phyloP scores from a whole-genome alignment of 2,888 invertebrate genomes.

The Hirtodrosophila cameraria region DNA sequence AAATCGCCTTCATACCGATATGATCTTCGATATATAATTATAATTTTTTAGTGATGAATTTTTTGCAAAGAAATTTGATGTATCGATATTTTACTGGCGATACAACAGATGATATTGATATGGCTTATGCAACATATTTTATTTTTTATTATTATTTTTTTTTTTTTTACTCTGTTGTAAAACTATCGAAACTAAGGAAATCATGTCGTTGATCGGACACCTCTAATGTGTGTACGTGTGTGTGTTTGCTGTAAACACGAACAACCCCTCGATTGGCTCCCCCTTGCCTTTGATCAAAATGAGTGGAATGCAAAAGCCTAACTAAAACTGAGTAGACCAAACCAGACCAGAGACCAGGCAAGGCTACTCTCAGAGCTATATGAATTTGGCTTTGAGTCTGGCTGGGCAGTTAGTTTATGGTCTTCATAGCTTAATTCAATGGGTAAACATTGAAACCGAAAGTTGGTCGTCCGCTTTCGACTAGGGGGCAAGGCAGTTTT shows the following conservation, averaged over 20 bases:
- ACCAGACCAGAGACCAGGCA: not conserved
- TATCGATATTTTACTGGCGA: too few relatives aligned
- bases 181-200: not conserved
- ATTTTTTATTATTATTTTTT: too few relatives aligned
- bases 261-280: not conserved
- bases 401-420: slow-evolving; percentile 17
- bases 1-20: too few relatives aligned
- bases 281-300: not conserved
- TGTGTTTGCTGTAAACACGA: not conserved
- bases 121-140: too few relatives aligned
- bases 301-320: slow-evolving; percentile 17
- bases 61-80: too few relatives aligned
- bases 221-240: not conserved
- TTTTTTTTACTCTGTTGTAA: too few relatives aligned
- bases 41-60: too few relatives aligned
- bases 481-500: slow-evolving; percentile 4
- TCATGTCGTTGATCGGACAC: too few relatives aligned
- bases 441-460: slow-evolving; percentile 47
- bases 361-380: too few relatives aligned
- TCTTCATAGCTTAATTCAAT: slow-evolving; percentile 27
- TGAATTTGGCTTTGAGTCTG: not conserved
- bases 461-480: slow-evolving; percentile 27
- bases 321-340: slow-evolving; percentile 3
- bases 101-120: too few relatives aligned
- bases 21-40: too few relatives aligned